Percentiles rank a stretch among this genome's conserved stretches.
Evolutionary conservation across 1,140 invertebrate genomes (phyloP).

Genomic region (Halesus radiatus): DNA sequence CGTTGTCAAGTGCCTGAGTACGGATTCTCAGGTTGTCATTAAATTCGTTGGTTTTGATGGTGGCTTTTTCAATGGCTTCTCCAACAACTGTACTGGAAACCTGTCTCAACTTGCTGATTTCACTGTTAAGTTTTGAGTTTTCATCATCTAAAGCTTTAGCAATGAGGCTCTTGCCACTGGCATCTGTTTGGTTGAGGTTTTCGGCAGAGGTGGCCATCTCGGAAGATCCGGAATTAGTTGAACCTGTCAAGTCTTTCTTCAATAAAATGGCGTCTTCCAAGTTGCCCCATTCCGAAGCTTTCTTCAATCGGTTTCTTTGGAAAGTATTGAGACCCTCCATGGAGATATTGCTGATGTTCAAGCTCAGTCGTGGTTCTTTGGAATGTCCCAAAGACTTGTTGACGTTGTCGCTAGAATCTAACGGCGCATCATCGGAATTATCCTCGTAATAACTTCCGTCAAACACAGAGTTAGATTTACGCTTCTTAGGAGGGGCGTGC

Average conservation of each 20-base stretch:
- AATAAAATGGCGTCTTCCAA: conserved; percentile 80
- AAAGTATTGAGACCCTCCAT: conserved; percentile 77
- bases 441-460: conserved; percentile 68
- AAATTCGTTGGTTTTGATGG: conserved; percentile 31
- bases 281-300: conserved; percentile 82
- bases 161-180: not conserved
- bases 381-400: conserved; percentile 65
- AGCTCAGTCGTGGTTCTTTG: conserved; percentile 76
- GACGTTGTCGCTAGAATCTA: conserved; percentile 64
- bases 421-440: conserved; percentile 61
- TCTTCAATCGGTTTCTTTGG: conserved; percentile 77
- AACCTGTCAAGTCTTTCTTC: conserved; percentile 60
- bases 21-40: conserved; percentile 15
- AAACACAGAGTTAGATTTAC: conserved; percentile 74
- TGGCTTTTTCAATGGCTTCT: conserved; percentile 40
- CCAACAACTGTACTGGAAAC: conserved; percentile 17
- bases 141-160: conserved; percentile 54
- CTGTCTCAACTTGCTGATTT: conserved; percentile 50
- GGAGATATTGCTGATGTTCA: conserved; percentile 70
- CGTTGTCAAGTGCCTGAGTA: not conserved
- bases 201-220: conserved; percentile 59
- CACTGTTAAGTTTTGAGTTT: conserved; percentile 44
- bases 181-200: conserved; percentile 56
- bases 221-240: conserved; percentile 66
- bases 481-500: conserved; percentile 76